Base-by-base conservation (phyloP, 2,888 invertebrate genomes). In the Reticulitermes lucifugus region DNA sequence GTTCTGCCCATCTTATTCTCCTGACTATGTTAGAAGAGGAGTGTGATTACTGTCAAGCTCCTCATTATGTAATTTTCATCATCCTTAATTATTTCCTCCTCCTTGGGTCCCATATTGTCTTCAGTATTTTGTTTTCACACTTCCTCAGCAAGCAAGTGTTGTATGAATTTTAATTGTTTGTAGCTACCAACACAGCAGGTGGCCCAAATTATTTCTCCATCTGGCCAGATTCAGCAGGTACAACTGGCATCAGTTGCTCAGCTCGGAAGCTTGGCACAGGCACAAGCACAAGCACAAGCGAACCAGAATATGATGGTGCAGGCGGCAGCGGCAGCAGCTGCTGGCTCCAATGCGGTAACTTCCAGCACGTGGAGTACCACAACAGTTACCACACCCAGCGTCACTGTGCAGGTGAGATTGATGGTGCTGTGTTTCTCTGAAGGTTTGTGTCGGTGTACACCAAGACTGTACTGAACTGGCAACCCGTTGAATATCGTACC, bases 161-260 rank as follows among this genome's bases (percentile, higher is more conserved):
- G 1, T 12, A 46, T 46, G 12, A 35, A 46, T 65, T 46, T 83
- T 29, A 59, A 70, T 84, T 84, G 12, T 12, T 46, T 12, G n/a
- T 79, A 86, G 86, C 71, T 86, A 43, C 83, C 83, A 29, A 41
- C 80, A n/a, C 86, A 81, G 79, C 97, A 96, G 91, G 91, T 96
- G 88, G 96, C 97, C 0, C 97, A 96, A 89, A 95, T 97, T 59
- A 93, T 97, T n/a, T 96, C 97, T 7, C 97, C 97, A 0, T 95
- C 94, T 83, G 97, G 97, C 0, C 97, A 97, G 89, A 95, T 97
- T 85, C 98, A 98, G 88, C 97, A 97, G 90, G 96, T 98, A 65
- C 97, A 98, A 91, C 94, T 97, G 86, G 94, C 96, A 0, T 95
- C 95, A 4, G 90, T 95, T 22, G 92, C 93, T 75, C 87, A 87